Evolutionary conservation across 2,113 vertebrate species (phyloP), one percentile per base, ranked within the genome.

Genomic region (Polypterus senegalus): DNA sequence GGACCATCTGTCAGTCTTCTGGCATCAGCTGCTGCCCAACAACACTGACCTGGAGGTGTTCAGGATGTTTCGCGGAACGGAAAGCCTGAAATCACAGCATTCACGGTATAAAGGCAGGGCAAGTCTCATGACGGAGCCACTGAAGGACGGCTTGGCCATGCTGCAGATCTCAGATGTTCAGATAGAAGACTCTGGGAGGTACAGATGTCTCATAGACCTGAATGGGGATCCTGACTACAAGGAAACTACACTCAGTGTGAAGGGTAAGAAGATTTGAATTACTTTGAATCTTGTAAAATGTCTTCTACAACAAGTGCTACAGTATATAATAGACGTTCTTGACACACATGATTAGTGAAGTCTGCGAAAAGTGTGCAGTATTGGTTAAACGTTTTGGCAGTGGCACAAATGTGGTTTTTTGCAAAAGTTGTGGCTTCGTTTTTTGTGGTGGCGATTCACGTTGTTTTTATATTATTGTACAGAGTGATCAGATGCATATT

Each of bases 191-290:
- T 79, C 88, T 1, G 94, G 92, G 0, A 61, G 48, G 4, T 97
- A 97, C 66, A 76, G 59, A 52, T 97, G 94, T 61, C 5, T 88
- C 58, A 72, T 97, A 66, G 64, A 58, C 61, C 83, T 86, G 0
- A 66, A 65, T 0, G 91, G 85, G 49, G 27, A 27, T 27, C 81
- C 76, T 0, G 92, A 97, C 74, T 95, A 92, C 69, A 94, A 92
- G 75, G 68, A 67, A 3, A 82, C 89, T n/a, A 71, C 6, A 3
- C 71, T 97, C 67, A 75, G 79, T 63, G 88, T 97, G 65, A 67
- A 61, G 67, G 93, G 93, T 97, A 61, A 77, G 85, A 67, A 49
- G 7, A 27, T 27, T 2, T 27, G 27, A 27, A 27, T 27, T 27
- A 27, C 27, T 27, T 2, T 27, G 1, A 27, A 27, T 27, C 27